A percentile compares a stretch with the other conserved stretches of the same genome.
Evolutionary conservation across 2,888 invertebrate species (phyloP).

Genomic region (Tyria jacobaeae): DNA sequence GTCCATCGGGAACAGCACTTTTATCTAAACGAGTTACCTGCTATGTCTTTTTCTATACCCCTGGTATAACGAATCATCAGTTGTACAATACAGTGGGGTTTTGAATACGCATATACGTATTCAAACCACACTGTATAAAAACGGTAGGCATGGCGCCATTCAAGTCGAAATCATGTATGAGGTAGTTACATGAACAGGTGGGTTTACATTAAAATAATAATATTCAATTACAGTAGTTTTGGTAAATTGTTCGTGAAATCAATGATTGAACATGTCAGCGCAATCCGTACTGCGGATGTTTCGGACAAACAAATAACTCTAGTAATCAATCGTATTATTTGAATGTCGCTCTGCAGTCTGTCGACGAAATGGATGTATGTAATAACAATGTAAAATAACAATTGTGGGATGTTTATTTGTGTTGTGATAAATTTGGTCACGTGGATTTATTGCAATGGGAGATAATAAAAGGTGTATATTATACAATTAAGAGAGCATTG

Average conservation of each 20-base stretch:
- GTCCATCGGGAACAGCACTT: no score
- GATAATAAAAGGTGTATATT: slow-evolving; percentile 10
- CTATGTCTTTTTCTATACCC: no score
- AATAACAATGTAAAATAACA: slow-evolving; percentile 49
- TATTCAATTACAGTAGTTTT: slow-evolving; percentile 51
- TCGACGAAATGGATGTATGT: slow-evolving; percentile 54
- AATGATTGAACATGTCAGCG: slow-evolving; percentile 71
- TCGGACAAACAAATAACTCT: slow-evolving; percentile 67
- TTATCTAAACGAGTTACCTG: no score
- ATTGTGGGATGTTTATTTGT: slow-evolving; percentile 37
- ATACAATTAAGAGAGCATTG: background rate
- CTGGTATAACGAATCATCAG: no score
- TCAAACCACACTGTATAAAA: no score
- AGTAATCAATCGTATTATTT: slow-evolving; percentile 74
- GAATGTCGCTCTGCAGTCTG: slow-evolving; percentile 53
- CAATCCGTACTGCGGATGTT: slow-evolving; percentile 66
- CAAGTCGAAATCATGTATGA: no score
- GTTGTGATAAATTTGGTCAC: slow-evolving; percentile 6
- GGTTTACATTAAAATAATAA: slow-evolving; percentile 31
- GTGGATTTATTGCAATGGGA: background rate
- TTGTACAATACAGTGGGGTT: no score
- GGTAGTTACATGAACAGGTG: background rate
- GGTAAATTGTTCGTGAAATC: slow-evolving; percentile 68
- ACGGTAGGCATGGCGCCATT: no score
- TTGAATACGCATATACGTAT: no score